Evolutionary conservation across 2,888 invertebrate species (phyloP).

Genomic region (Monoplex corrugatus): DNA sequence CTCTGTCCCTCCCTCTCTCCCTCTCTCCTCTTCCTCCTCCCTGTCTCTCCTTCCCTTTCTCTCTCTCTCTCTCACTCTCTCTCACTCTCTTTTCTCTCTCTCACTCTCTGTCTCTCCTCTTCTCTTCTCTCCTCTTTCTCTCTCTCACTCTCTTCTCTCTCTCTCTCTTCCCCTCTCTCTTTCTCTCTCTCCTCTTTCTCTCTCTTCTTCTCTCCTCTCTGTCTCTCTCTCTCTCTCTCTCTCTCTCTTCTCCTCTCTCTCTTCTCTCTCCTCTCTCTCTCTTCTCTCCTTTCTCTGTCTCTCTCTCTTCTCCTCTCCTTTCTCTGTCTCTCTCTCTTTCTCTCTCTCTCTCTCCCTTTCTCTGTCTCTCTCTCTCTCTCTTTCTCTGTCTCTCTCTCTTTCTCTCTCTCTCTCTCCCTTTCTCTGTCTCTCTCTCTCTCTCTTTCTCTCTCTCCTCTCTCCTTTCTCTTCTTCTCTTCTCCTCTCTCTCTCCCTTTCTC

Average conservation of each 20-base stretch:
- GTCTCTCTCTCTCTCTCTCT: neutral
- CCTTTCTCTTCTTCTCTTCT: neutral
- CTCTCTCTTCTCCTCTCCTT: neutral
- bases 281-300: neutral
- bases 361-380: no score
- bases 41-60: no score
- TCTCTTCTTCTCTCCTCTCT: neutral
- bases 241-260: no score
- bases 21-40: no score
- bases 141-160: neutral
- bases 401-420: neutral
- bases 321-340: neutral
- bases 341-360: neutral
- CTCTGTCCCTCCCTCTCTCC: no score
- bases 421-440: neutral
- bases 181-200: neutral
- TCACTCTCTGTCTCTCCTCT: neutral
- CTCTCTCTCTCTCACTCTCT: neutral
- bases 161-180: neutral
- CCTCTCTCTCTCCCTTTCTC: neutral
- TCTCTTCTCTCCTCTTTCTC: conserved; percentile 4
- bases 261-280: no score
- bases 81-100: neutral
- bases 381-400: neutral
- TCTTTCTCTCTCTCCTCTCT: neutral